phyloP scores from a whole-genome alignment of 2,888 invertebrate genomes.

The Brenthis ino region DNA sequence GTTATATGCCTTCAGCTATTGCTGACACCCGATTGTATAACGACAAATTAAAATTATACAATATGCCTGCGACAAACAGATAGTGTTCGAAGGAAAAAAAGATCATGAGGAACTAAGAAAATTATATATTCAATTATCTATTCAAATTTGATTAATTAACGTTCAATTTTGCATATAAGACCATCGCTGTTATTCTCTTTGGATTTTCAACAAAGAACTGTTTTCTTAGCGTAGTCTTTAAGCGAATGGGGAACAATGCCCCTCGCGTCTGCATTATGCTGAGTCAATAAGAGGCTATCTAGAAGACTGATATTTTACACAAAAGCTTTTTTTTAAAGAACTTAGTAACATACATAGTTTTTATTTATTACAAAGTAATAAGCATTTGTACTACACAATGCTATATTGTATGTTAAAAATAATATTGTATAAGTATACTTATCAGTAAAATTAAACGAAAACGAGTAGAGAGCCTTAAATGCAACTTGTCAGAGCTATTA shows the following conservation, averaged over 20 bases:
- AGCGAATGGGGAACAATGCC: slow-evolving; percentile 32
- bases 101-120: no score
- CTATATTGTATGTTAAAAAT: no score
- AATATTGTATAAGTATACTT: no score
- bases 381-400: not conserved
- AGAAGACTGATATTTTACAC: slow-evolving; percentile 29
- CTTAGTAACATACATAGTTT: slow-evolving; percentile 16
- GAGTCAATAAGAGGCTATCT: slow-evolving; percentile 38
- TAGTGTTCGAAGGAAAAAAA: no score
- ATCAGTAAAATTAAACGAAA: no score
- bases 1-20: no score
- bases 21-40: no score
- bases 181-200: slow-evolving; percentile 1
- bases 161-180: slow-evolving; percentile 14
- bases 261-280: slow-evolving; percentile 34
- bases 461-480: no score
- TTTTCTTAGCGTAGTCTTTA: slow-evolving; percentile 36
- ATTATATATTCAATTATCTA: not conserved
- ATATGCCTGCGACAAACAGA: no score
- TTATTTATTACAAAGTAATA: not conserved
- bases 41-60: no score
- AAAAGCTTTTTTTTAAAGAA: slow-evolving; percentile 28
- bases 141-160: slow-evolving; percentile 2
- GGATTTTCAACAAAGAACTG: slow-evolving; percentile 31
- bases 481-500: no score